Evolutionary conservation across 1,140 invertebrate species (phyloP).

Genomic region (Drosophila albomicans): DNA sequence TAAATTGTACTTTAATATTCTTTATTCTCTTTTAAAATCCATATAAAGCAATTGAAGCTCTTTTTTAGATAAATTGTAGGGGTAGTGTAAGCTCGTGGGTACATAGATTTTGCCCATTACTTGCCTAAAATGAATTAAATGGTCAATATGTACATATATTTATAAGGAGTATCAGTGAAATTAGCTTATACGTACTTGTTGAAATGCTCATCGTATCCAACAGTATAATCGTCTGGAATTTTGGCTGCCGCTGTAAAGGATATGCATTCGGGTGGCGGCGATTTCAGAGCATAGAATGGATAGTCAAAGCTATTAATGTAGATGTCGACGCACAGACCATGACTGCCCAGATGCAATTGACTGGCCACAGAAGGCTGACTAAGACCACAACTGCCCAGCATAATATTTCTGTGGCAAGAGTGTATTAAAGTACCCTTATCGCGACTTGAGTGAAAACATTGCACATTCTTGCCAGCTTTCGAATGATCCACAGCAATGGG

Average conservation of each 20-base stretch:
- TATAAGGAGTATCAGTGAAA: not conserved
- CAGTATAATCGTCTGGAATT: conserved; percentile 67
- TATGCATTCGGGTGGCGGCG: conserved; percentile 56
- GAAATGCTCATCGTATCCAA: conserved; percentile 78
- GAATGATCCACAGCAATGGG: conserved; percentile 65
- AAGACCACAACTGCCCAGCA: conserved; percentile 74
- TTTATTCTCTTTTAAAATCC: conserved; percentile 14
- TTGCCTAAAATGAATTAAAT: conserved; percentile 45
- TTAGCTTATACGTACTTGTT: conserved; percentile 48
- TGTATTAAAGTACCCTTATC: conserved; percentile 77
- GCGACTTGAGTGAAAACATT: conserved; percentile 80
- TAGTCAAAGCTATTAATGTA: conserved; percentile 82
- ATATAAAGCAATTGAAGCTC: conserved; percentile 49
- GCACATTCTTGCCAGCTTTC: conserved; percentile 71
- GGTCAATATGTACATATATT: no score
- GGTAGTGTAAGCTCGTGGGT: conserved; percentile 75
- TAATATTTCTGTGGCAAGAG: conserved; percentile 80
- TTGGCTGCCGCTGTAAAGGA: conserved; percentile 45
- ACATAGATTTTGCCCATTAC: conserved; percentile 72
- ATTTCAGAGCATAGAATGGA: conserved; percentile 75
- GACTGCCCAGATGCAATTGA: conserved; percentile 73
- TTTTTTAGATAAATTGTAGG: conserved; percentile 76
- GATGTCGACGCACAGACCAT: conserved; percentile 79
- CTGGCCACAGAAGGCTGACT: conserved; percentile 71
- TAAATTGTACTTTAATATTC: conserved; percentile 1